Base-by-base conservation (phyloP, 2,113 vertebrate species). In the Mus spicilegus region DNA sequence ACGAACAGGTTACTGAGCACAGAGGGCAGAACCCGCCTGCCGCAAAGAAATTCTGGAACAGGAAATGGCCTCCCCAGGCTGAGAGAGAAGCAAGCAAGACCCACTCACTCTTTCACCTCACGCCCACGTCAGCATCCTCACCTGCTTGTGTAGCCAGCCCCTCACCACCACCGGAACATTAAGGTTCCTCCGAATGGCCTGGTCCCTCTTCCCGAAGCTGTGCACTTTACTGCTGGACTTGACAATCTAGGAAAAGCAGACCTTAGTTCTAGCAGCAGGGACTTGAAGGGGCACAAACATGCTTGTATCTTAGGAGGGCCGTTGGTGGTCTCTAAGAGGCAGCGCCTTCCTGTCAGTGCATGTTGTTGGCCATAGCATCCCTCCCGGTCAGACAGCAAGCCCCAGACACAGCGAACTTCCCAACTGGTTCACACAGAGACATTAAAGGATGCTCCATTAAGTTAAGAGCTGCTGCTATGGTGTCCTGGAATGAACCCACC, bases 121-220 rank as follows among this genome's bases (percentile, higher is more conserved):
- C 11, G 14, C 36, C 20, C 39, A 12, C 82, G 33, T 69, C 65
- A 5, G 54, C 22, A 14, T 63, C 56, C 97, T 95, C 76, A 99
- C 99, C 99, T 99, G 99, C 91, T 99, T 99, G 98, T 99, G 99
- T 51, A 99, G 99, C 99, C 99, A 99, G 95, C 99, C 99, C 98
- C 99, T 99, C 78, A 99, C 99, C 96, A 99, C 99, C 94, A 99
- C 99, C 0, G 99, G 99, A 97, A 99, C 98, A 87, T 99, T 99
- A 72, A 98, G 99, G 98, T 99, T 99, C 98, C 99, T 99, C 98
- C 99, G 99, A 98, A 99, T 99, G 30, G 99, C 98, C 80, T 99
- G 99, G 56, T 99, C 99, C 95, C 99, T 99, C 98, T 99, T 99
- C 72, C 99, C 99, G 98, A 99, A 99, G 98, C 99, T 99, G 97